These are phyloP conservation scores for Flexamia atlantica DNA, from an alignment of 2,888 invertebrate species.

Conservation along the genomic window DNA sequence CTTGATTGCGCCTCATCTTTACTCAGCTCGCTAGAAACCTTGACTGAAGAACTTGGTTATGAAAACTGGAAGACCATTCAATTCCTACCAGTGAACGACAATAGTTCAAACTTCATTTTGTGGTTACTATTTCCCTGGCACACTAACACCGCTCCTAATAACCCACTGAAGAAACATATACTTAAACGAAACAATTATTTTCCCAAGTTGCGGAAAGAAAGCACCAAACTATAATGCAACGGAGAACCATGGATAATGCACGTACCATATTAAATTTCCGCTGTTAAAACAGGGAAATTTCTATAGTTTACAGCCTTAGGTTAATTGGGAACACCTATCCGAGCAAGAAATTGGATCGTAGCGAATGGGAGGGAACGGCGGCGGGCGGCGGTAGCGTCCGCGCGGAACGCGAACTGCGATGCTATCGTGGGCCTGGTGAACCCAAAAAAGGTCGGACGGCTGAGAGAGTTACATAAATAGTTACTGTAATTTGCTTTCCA, in stretches of 20 bases:
- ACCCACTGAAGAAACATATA: too few species aligned
- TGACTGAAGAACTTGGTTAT: too few species aligned
- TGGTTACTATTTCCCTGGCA: too few species aligned
- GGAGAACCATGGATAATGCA: not conserved
- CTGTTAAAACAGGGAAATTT: conserved; percentile 21
- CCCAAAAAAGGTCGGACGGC: conserved; percentile 10
- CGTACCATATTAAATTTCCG: conserved; percentile 14
- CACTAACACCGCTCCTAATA: too few species aligned
- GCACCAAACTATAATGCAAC: too few species aligned
- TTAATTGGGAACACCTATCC: conserved; percentile 33
- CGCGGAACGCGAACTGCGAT: not conserved
- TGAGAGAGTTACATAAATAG: conserved; percentile 16
- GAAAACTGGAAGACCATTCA: too few species aligned
- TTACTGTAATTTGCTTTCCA: conserved; percentile 14
- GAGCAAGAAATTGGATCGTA: conserved; percentile 28
- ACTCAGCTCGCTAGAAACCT: too few species aligned
- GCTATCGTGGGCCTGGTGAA: not conserved
- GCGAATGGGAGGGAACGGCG: conserved; percentile 1
- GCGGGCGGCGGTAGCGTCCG: not conserved
- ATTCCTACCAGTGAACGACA: too few species aligned
- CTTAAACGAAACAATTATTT: too few species aligned
- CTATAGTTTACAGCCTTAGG: conserved; percentile 36
- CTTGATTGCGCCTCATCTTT: too few species aligned
- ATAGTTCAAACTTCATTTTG: too few species aligned
- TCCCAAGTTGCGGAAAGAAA: too few species aligned